Percentiles rank a stretch among this genome's conserved stretches.
phyloP scores from a whole-genome alignment of 2,888 invertebrate genomes.

The Coecobrya sp. region DNA sequence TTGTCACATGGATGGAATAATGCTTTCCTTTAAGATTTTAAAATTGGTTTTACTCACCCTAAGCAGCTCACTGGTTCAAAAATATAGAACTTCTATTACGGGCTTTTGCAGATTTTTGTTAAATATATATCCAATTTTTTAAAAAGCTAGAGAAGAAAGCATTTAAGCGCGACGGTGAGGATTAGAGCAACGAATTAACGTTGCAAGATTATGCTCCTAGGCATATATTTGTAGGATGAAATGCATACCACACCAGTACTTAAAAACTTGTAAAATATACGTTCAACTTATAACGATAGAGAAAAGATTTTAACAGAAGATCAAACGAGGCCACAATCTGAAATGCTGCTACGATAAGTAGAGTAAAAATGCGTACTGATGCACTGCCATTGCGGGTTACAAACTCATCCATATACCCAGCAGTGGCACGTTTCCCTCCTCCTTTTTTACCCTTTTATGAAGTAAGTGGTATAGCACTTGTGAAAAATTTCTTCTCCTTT shows the following conservation, averaged over 20 bases:
- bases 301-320: constrained; percentile 48
- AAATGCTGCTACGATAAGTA: neutral
- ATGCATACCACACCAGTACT: neutral
- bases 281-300: neutral
- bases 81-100: neutral
- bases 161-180: neutral
- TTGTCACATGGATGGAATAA: neutral
- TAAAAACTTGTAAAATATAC: neutral
- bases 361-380: neutral
- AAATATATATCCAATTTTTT: neutral
- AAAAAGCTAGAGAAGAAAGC: neutral
- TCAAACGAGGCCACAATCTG: constrained; percentile 32
- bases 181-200: constrained; percentile 30
- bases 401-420: neutral
- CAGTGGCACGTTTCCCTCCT: neutral
- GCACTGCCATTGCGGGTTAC: neutral
- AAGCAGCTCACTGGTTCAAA: too few relatives aligned
- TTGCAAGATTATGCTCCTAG: neutral
- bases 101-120: neutral
- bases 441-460: neutral
- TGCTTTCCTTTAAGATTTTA: neutral
- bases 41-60: neutral
- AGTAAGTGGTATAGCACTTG: constrained; percentile 39
- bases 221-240: neutral
- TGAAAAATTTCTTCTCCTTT: constrained; percentile 1